Evolutionary conservation across 2,888 invertebrate species (phyloP).

Genomic region (Leptopilina myrica): DNA sequence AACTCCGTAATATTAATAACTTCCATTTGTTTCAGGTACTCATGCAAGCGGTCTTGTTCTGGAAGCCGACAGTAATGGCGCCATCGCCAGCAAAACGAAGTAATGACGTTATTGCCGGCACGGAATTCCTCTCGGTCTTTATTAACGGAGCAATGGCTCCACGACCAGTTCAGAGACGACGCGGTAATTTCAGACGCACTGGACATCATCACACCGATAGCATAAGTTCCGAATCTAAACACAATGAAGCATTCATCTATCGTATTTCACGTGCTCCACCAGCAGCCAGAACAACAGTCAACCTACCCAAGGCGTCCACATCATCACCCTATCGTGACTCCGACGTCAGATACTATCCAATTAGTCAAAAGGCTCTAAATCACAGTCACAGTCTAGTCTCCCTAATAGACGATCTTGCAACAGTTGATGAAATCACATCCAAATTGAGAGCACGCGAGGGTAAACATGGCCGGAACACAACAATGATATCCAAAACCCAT

Average conservation of each 20-base stretch:
- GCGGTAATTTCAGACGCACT: conserved; percentile 57
- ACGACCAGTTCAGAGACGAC: conserved; percentile 65
- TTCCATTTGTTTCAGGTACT: conserved; percentile 66
- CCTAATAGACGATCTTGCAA: conserved; percentile 66
- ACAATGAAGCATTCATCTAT: conserved; percentile 73
- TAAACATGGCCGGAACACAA: conserved; percentile 44
- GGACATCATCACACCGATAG: conserved; percentile 63
- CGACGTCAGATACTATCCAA: conserved; percentile 68
- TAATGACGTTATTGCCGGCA: conserved; percentile 77
- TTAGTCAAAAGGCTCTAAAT: conserved; percentile 69
- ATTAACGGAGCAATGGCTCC: conserved; percentile 76
- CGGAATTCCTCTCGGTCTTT: conserved; percentile 77
- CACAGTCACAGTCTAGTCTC: conserved; percentile 66
- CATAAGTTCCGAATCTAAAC: conserved; percentile 70
- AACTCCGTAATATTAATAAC: too few species aligned
- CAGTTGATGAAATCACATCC: conserved; percentile 59
- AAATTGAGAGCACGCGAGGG: conserved; percentile 50
- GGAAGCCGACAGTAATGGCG: conserved; percentile 65
- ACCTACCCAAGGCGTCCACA: not conserved
- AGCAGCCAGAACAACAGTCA: conserved; percentile 8
- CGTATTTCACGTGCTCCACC: conserved; percentile 72
- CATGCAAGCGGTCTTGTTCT: conserved; percentile 69
- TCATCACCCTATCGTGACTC: conserved; percentile 58
- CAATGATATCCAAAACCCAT: conserved; percentile 41
- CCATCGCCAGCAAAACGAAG: conserved; percentile 64